A percentile compares a stretch with the other conserved stretches of the same genome.
Evolutionary conservation across 2,888 invertebrate genomes (phyloP).

Genomic region (Papilio elwesi): DNA sequence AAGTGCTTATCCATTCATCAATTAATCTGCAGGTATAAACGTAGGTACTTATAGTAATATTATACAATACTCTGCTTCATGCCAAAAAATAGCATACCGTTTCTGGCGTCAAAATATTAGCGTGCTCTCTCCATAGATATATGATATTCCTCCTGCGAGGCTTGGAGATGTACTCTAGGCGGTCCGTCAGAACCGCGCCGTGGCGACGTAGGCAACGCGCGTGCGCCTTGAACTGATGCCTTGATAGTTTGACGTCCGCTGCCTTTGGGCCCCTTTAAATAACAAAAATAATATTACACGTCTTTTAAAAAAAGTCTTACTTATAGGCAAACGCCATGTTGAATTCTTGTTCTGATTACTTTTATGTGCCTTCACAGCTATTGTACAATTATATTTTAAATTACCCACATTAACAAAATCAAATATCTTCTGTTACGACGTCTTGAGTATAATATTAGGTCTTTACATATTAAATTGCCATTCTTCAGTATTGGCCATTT

Average conservation of each 20-base stretch:
- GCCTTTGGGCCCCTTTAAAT: conserved; percentile 67
- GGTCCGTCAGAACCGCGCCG: conserved; percentile 68
- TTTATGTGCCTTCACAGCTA: no score
- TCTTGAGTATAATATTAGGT: no score
- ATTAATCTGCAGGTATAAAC: no score
- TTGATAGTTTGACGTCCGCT: conserved; percentile 66
- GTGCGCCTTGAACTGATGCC: conserved; percentile 58
- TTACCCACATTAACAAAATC: no score
- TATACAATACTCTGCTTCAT: neutral
- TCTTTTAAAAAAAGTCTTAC: neutral
- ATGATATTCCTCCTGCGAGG: conserved; percentile 67
- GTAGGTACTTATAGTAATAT: no score
- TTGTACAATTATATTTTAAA: no score
- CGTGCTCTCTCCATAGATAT: conserved; percentile 70
- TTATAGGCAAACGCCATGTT: neutral
- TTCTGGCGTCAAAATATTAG: conserved; percentile 63
- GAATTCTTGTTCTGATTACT: no score
- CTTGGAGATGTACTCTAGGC: conserved; percentile 69
- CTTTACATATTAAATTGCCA: no score
- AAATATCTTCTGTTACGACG: no score
- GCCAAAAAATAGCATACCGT: conserved; percentile 56
- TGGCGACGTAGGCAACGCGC: conserved; percentile 68
- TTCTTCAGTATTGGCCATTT: no score
- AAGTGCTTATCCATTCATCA: no score
- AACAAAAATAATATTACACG: conserved; percentile 49